Base-by-base conservation (phyloP, 2,797 vertebrate species). In the Parambassis ranga region DNA sequence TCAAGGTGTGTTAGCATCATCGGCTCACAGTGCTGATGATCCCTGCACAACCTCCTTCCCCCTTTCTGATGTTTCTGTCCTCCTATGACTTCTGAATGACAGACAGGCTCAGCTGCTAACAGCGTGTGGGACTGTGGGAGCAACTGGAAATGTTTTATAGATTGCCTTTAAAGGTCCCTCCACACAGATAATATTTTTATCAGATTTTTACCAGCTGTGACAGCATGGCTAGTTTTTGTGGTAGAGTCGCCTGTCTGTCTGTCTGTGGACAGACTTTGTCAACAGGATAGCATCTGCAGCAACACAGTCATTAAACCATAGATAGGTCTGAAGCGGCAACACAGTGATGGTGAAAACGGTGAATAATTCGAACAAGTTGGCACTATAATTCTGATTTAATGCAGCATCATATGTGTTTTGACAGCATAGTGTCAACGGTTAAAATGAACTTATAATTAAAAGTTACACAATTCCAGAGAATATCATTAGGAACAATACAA, bases 1-100 rank as follows among this genome's bases (percentile, higher is more conserved):
- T 89, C 81, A 84, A 81, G 78, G 81, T 88, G 74, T 16, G 69
- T 90, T 89, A 89, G 43, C 28, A 10, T 92, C 80, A 86, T 27
- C 13, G 15, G 35, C 77, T 81, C 52, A 53, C 35, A 61, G 67
- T 53, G 58, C 67, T 57, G 75, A 79, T 79, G 83, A 72, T 65
- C 63, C 36, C 59, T 38, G 16, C 57, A 28, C 32, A 23, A 42
- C 16, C 30, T 22, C 26, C 20, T 31, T 63, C 35, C 16, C n/a
- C 10, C 49, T 6, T 41, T 65, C 30, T 49, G 57, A 69, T 56
- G 36, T 35, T 24, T 55, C 26, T 49, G 44, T 64, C 57, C 55
- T 55, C 4, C 18, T 15, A 4, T 52, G 56, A 67, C 60, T 63
- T 31, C 28, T 52, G 44, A 64, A 56, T 67, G 62, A 83, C 70